Conservation (phyloP, 2,888 invertebrate species). For the Eumacrocentrus americanus region DNA sequence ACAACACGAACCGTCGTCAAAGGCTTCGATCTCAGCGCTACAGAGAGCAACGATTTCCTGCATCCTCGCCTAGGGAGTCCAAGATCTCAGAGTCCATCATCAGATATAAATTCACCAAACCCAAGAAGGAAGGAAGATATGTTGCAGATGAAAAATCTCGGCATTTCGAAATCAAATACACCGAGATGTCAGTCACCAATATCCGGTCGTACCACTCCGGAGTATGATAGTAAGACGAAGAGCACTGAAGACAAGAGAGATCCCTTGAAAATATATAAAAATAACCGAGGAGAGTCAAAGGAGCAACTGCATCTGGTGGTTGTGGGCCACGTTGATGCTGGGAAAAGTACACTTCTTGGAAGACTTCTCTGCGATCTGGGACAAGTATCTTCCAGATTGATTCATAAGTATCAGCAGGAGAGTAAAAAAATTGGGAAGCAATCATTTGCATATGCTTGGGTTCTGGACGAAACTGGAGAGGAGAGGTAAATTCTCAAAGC, state of each 20-base stretch:
- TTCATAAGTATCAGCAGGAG: constrained; percentile 97
- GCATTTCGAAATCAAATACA: constrained; percentile 58
- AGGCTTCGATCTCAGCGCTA: constrained; percentile 50
- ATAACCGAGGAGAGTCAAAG: constrained; percentile 80
- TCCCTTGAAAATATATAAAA: constrained; percentile 70
- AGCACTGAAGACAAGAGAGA: constrained; percentile 66
- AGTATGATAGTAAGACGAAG: constrained; percentile 57
- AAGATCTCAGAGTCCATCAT: constrained; percentile 52
- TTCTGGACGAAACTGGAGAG: constrained; percentile 97
- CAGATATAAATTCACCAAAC: constrained; percentile 50
- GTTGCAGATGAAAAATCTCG: constrained; percentile 47
- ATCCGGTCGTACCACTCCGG: constrained; percentile 62
- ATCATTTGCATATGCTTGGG: constrained; percentile 99
- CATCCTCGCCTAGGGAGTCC: constrained; percentile 45
- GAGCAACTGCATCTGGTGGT: constrained; percentile 90
- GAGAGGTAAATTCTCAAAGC: constrained; percentile 68
- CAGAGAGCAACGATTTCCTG: constrained; percentile 45
- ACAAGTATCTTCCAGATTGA: constrained; percentile 64
- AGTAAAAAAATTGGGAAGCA: constrained; percentile 97
- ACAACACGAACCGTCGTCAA: constrained; percentile 46
- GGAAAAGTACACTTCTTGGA: constrained; percentile 97
- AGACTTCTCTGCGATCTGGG: constrained; percentile 87
- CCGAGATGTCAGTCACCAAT: constrained; percentile 75
- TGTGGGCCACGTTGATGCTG: constrained; percentile 97
- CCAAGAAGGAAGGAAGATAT: constrained; percentile 55